phyloP scores from a whole-genome alignment of 2,888 invertebrate genomes.

The Pachliopta kotzebuea region DNA sequence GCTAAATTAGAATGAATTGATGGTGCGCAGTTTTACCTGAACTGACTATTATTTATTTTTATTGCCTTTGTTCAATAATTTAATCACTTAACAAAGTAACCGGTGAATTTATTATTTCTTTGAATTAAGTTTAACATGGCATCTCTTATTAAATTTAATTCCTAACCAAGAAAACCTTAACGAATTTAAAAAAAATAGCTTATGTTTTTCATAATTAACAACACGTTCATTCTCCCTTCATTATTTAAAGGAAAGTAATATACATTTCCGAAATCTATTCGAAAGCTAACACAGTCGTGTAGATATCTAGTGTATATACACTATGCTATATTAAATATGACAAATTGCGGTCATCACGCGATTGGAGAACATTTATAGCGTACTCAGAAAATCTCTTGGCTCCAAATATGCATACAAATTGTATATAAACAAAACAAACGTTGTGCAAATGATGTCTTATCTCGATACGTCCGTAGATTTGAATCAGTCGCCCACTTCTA shows the following conservation, averaged over 20 bases:
- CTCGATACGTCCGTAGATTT: constrained; percentile 45
- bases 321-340: constrained; percentile 15
- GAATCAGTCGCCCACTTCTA: constrained; percentile 45
- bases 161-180: no score
- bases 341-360: constrained; percentile 23
- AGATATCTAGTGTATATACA: not conserved
- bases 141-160: no score
- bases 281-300: no score
- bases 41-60: constrained; percentile 31
- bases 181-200: no score
- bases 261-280: not conserved
- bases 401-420: constrained; percentile 43
- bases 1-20: constrained; percentile 62
- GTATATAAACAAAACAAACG: constrained; percentile 37
- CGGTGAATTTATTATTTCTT: no score
- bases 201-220: no score
- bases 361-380: constrained; percentile 27
- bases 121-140: no score
- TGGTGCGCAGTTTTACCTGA: constrained; percentile 48
- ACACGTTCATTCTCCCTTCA: not conserved
- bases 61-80: constrained; percentile 4
- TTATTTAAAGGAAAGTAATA: not conserved
- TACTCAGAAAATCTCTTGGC: constrained; percentile 31
- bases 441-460: constrained; percentile 43
- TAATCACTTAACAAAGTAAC: not conserved